These are phyloP conservation scores for Ecdyonurus torrentis DNA, from an alignment of 2,888 invertebrate genomes.

Conservation along the genomic window DNA sequence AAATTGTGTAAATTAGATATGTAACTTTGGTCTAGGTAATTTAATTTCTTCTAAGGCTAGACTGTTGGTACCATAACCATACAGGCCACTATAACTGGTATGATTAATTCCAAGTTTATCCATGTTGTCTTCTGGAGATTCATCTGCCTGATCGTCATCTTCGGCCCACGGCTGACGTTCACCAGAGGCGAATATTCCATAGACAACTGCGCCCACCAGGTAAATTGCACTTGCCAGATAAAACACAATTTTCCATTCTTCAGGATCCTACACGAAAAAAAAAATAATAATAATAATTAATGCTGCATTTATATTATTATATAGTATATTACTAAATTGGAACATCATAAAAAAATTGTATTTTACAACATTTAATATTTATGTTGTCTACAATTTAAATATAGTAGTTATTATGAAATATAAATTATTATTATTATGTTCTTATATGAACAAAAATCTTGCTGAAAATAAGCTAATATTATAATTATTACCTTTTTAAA, in stretches of 20 bases:
- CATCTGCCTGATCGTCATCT: constrained; percentile 20
- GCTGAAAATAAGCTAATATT: no score
- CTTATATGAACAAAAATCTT: no score
- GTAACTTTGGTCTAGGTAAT: background rate
- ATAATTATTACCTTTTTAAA: no score
- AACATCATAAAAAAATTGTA: no score
- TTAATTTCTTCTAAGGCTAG: background rate
- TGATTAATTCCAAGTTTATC: background rate
- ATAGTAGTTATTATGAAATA: no score
- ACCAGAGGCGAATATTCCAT: constrained; percentile 64
- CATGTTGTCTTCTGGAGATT: background rate
- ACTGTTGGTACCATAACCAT: background rate
- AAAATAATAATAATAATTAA: no score
- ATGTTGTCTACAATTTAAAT: no score
- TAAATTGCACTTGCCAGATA: constrained; percentile 72
- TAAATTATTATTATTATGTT: no score
- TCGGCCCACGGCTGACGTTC: constrained; percentile 68
- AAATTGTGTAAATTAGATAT: no score
- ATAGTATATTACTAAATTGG: no score
- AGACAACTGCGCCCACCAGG: constrained; percentile 66
- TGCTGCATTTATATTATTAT: no score
- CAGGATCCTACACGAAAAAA: constrained; percentile 37
- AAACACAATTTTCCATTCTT: constrained; percentile 75
- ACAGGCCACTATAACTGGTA: background rate
- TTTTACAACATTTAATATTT: no score